Evolutionary conservation across 1,140 invertebrate genomes (phyloP), one percentile per base, ranked within the genome.

Genomic region (Octopus sinensis): DNA sequence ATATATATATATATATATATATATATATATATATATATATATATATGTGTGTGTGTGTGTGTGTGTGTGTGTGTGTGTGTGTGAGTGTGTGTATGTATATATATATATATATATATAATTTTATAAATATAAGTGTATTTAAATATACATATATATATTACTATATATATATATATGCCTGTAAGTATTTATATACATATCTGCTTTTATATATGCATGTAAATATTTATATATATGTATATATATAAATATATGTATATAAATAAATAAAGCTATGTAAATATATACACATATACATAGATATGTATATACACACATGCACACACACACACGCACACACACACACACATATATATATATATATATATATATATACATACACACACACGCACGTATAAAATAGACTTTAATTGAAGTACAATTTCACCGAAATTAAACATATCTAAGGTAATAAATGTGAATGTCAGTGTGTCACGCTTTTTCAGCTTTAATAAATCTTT

Each of bases 1-100:
- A 62, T 62, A 62, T 62, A 62, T 62, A 62, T 62, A 62, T 62
- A 62, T 62, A 62, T 62, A 62, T 62, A 62, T 62, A 62, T 62
- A 62, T 62, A 62, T 62, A 62, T 62, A 62, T 62, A 62, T 62
- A 62, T 62, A 62, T 62, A 62, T 62, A 17, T 62, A 62, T 9
- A 17, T 17, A 9, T 17, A 17, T 9, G 6, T 62, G 6, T 62
- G 17, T 62, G 17, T 62, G 17, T 62, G 17, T 62, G 17, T 62
- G 17, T 62, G 17, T 62, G 17, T 62, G 17, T 62, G 17, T 62
- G 17, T 62, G 17, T 62, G 17, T 62, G 17, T 62, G 17, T 62
- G 17, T 62, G 17, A 9, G 17, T 62, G 17, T 62, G 17, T 62
- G 17, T 62, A 62, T 62, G 17, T 62, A 62, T 62, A 62, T 62